Percentiles rank a stretch among this genome's conserved stretches.
Conservation (phyloP, 2,888 invertebrate genomes). For the Drosophila mercatorum region DNA sequence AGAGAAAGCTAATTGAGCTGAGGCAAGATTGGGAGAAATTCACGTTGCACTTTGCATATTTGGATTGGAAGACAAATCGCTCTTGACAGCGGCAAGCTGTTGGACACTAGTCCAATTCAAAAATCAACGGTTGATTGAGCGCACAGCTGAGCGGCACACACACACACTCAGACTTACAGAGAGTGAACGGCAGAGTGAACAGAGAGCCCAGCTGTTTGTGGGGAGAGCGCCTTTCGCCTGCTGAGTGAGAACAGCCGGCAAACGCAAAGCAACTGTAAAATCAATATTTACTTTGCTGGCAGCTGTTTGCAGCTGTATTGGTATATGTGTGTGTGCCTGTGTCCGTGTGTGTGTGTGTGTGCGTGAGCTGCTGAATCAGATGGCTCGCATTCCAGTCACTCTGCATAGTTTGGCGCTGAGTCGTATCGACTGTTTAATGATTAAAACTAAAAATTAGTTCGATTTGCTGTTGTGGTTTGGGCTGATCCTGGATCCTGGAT, state of each 20-base stretch:
- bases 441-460: not conserved
- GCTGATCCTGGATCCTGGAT: not conserved
- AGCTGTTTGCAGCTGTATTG: constrained; percentile 55
- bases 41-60: constrained; percentile 2
- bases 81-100: constrained; percentile 31
- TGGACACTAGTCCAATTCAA: constrained; percentile 25
- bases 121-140: constrained; percentile 59
- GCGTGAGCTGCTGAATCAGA: constrained; percentile 58
- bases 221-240: constrained; percentile 10
- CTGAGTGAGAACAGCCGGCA: constrained; percentile 54
- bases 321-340: constrained; percentile 1
- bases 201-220: constrained; percentile 50
- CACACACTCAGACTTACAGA: not conserved
- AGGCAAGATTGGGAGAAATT: not conserved
- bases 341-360: not conserved
- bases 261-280: constrained; percentile 50
- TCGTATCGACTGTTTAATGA: not conserved
- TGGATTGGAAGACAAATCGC: constrained; percentile 4
- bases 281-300: constrained; percentile 69
- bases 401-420: not conserved
- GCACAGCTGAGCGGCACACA: constrained; percentile 68
- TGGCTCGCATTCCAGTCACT: constrained; percentile 51
- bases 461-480: not conserved
- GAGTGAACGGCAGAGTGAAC: constrained; percentile 3
- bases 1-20: not conserved